Evolutionary conservation across 2,113 vertebrate genomes (phyloP), one percentile per base, ranked within the genome.

Genomic region (Phalacrocorax pelagicus): DNA sequence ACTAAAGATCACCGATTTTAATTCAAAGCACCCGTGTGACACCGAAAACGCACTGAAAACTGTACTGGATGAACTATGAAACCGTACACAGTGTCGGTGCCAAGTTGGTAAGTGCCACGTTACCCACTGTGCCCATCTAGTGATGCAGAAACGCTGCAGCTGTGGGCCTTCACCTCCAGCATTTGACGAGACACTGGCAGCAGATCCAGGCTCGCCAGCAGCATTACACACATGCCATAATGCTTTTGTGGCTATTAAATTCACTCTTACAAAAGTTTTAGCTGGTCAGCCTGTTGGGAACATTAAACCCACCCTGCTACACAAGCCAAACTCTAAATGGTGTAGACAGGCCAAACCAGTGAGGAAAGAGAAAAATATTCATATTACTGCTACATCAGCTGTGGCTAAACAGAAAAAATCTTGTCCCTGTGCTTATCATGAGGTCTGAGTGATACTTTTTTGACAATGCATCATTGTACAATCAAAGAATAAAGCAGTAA

Each of bases 131-230:
- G 58, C 67, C 61, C 15, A 5, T 18, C 24, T 30, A 19, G 5
- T 3, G 26, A 61, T 15, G 46, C n/a, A 27, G 58, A 38, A 55
- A n/a, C 10, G 1, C n/a, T 0, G 10, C 49, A 57, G 73, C 57
- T 65, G 40, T 5, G n/a, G 30, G 27, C 29, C 83, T 73, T 61
- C 59, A 67, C 71, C 54, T 57, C 81, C 34, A n/a, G 34, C 16
- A 0, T 29, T 5, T 15, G 47, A 18, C 3, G 0, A n/a, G 44
- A 27, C 5, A 0, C 54, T 24, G 24, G 34, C 62, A 69, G 51
- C 38, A 46, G 54, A 46, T 3, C 54, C 34, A 26, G 55, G 46
- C 71, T 12, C 8, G 23, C 34, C 29, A 18, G 57, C 26, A 70
- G 44, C 51, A 32, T 13, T 14, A 32, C 38, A 61, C 22, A 19